Base-by-base conservation (phyloP, 2,888 invertebrate species). In the Lepidocyrtinus sp. region DNA sequence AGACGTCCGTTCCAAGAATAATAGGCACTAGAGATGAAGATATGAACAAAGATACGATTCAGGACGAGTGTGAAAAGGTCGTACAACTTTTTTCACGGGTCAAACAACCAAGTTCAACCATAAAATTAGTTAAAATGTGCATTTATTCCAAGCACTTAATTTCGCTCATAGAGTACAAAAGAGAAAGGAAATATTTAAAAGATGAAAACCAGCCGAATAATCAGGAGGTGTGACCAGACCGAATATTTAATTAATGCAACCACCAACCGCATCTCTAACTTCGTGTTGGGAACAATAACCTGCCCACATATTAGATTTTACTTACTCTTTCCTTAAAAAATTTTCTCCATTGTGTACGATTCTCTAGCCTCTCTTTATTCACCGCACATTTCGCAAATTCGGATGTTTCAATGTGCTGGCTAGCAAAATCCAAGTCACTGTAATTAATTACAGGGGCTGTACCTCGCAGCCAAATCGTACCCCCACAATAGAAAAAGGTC, bases 361-460 rank as follows among this genome's bases (percentile, higher is more conserved):
- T 59, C 59, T 70, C 46, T 1, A 46, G 21, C 25, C 0, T 3
- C 24, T 62, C n/a, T n/a, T n/a, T 21, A 7, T 21, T 65, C 55
- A 55, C 70, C 45, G n/a, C 21, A 21, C 27, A 1, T 65, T 45
- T 59, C 59, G 9, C 19, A 59, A 59, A 19, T 21, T 59, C 59
- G 22, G 59, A n/a, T 46, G 36, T 62, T 12, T 26, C 21, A 21
- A 63, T 62, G 21, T 21, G 75, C 63, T 62, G 22, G 77, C 69
- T 64, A n/a, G 50, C 70, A 77, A 77, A 77, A 77, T 65, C 71
- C 77, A 21, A 78, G 71, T 77, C 71, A 55, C 61, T 65, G 78
- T 73, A 79, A 79, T 79, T 79, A 79, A 79, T 79, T 79, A 79
- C 73, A 74, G 79, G 79, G 79, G 79, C 26, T 69, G 79, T 79